These are phyloP conservation scores for Asbolus verrucosus DNA, from an alignment of 1,140 invertebrate genomes.

Conservation along the genomic window DNA sequence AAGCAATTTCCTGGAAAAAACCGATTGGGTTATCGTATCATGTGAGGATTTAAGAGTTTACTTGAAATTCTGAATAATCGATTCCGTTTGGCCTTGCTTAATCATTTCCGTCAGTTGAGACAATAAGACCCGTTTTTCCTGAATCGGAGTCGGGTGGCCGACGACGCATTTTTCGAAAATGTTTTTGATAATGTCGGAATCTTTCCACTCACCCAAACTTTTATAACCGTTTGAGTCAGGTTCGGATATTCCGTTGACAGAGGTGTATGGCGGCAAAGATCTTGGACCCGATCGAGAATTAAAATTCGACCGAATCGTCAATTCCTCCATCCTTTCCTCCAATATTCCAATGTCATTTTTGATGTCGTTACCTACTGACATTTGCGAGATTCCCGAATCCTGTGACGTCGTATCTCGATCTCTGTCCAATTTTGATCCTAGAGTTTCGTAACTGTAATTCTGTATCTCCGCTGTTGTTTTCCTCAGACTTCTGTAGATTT, in stretches of 20 bases:
- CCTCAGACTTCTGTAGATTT: constrained; percentile 87
- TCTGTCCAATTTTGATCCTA: constrained; percentile 68
- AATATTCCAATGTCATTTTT: constrained; percentile 64
- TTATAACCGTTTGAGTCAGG: constrained; percentile 61
- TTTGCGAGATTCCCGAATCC: constrained; percentile 90
- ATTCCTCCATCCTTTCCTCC: constrained; percentile 66
- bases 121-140: constrained; percentile 61
- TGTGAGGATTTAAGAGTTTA: constrained; percentile 61
- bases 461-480: constrained; percentile 95
- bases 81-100: constrained; percentile 66
- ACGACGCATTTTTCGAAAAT: constrained; percentile 61
- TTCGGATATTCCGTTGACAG: constrained; percentile 59
- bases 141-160: constrained; percentile 60
- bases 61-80: constrained; percentile 70
- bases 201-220: constrained; percentile 56
- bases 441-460: constrained; percentile 82
- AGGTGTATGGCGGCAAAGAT: constrained; percentile 57
- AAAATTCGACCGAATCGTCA: constrained; percentile 58
- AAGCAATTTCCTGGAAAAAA: constrained; percentile 74
- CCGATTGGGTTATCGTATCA: too few relatives aligned
- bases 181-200: constrained; percentile 64
- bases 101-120: constrained; percentile 65
- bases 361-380: constrained; percentile 71
- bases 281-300: constrained; percentile 50
- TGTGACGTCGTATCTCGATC: constrained; percentile 86